Base-by-base conservation (phyloP, 1,140 invertebrate genomes). In the Lycorma delicatula region DNA sequence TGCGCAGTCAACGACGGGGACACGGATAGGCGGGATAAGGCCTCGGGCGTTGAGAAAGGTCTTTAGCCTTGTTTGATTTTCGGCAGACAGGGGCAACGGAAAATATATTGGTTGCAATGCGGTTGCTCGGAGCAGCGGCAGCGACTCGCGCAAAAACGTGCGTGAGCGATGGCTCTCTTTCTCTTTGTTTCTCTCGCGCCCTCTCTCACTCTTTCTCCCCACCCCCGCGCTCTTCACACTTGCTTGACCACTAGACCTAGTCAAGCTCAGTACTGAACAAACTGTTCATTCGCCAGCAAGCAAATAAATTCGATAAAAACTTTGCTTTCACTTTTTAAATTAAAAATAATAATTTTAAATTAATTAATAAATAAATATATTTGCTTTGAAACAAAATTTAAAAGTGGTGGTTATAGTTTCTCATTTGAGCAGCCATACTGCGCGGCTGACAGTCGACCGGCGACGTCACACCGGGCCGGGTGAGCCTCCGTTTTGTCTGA, bases 401-500 rank as follows among this genome's bases (percentile, higher is more conserved):
- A 13, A 7, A 27, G 11, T 20, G 20, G 52, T 38, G 41, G 16
- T 20, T 31, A n/a, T 36, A 36, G 52, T 27, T 38, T 18, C 28
- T 54, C 22, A 11, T 20, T 31, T 31, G 52, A 44, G 13, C 44
- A 6, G n/a, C 26, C n/a, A 12, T n/a, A 23, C 29, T 25, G 11
- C 26, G 27, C 18, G 51, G 7, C 29, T 18, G 29, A 20, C 74
- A 75, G 74, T 75, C 74, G 74, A 73, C 73, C 74, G 75, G 71
- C 74, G 74, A 75, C 74, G 74, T 75, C 74, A 75, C 71, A 73
- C 71, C 73, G 73, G 74, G 74, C 74, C 73, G 71, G 72, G 70
- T 71, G 72, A 72, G 72, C 69, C 70, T 72, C 71, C 71, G 72
- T 74, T 70, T 71, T 72, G 71, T 70, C 66, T 72, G 71, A 72